Percentiles rank a stretch among this genome's conserved stretches.
Conservation (phyloP, 2,888 invertebrate genomes). For the Nomada ruficornis region DNA sequence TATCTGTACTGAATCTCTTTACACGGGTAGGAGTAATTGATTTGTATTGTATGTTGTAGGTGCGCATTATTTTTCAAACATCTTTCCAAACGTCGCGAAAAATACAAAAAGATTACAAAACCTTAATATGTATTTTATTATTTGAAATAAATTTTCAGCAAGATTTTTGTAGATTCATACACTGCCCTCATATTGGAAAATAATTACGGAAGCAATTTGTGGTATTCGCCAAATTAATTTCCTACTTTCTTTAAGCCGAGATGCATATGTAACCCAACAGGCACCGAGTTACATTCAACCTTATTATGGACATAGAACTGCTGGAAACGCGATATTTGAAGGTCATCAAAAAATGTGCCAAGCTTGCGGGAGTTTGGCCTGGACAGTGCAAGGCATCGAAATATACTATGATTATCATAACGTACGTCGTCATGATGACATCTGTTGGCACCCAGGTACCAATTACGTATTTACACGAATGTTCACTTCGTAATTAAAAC, state of each 20-base stretch:
- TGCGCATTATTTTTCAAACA: too few species aligned
- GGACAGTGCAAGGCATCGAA: neutral
- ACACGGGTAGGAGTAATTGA: too few species aligned
- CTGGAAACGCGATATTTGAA: neutral
- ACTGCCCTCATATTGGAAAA: too few species aligned
- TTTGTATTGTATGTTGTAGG: too few species aligned
- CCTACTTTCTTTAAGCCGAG: neutral
- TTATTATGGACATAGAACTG: neutral
- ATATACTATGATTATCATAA: neutral
- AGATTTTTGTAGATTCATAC: neutral
- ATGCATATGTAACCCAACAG: neutral
- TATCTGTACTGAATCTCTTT: too few species aligned
- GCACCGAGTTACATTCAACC: too few species aligned
- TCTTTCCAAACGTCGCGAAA: neutral
- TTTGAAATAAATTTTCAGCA: neutral
- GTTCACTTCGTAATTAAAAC: neutral
- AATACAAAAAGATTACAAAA: neutral
- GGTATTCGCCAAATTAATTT: neutral
- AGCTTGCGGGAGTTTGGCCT: slow-evolving; percentile 12
- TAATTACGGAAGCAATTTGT: neutral
- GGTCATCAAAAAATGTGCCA: neutral
- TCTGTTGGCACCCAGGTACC: neutral
- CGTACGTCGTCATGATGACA: neutral
- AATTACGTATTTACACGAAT: neutral
- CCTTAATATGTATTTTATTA: too few species aligned